A percentile compares a stretch with the other conserved stretches of the same genome.
These are phyloP conservation scores for Prunella fulvescens DNA, from an alignment of 2,113 vertebrate species.

Conservation along the genomic window DNA sequence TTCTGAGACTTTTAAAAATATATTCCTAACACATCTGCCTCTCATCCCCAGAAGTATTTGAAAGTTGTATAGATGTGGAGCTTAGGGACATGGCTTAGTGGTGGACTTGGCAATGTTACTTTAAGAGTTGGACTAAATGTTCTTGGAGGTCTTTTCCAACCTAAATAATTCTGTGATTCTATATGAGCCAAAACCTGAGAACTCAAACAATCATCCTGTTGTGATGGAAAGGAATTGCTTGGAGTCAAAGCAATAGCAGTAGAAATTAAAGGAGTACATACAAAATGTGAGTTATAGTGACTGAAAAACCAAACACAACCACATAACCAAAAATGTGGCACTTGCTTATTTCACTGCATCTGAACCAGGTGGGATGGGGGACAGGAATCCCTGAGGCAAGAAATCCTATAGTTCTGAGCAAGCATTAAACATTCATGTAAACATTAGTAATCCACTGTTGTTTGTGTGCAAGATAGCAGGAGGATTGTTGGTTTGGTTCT, in stretches of 20 bases:
- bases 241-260: not conserved
- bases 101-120: not conserved
- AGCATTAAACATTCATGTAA: not conserved
- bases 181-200: not conserved
- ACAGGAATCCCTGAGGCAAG: not conserved
- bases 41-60: not conserved
- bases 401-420: not conserved
- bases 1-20: not conserved
- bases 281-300: not conserved
- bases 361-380: not conserved
- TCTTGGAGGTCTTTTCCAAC: not conserved
- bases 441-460: not conserved
- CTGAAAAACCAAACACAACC: not conserved
- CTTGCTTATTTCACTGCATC: not conserved
- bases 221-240: not conserved
- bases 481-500: not conserved
- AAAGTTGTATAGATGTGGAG: not conserved
- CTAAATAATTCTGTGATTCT: not conserved
- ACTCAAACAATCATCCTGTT: not conserved
- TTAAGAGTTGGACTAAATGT: not conserved
- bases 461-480: not conserved
- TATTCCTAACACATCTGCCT: not conserved
- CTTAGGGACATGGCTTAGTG: not conserved
- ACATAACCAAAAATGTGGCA: not conserved
- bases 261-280: not conserved